phyloP scores from a whole-genome alignment of 1,140 invertebrate genomes.

The Panagrolaimus sp. region DNA sequence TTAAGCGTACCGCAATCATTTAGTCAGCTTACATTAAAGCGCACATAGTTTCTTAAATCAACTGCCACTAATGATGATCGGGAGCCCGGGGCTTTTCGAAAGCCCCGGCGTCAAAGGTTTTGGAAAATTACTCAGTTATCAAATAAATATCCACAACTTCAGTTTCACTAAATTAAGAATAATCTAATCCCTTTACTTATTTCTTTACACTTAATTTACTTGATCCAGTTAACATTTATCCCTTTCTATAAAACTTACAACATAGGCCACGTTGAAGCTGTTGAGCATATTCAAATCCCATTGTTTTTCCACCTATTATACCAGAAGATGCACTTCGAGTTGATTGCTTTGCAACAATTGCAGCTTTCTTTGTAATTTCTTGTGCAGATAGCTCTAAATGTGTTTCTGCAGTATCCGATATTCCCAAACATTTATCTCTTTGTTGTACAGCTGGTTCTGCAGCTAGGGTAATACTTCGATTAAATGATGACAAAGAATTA shows the following conservation, averaged over 20 bases:
- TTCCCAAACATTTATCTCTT: background rate
- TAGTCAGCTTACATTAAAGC: too few relatives aligned
- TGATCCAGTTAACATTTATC: background rate
- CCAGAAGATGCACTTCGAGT: background rate
- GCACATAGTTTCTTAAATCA: too few relatives aligned
- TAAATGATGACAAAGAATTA: background rate
- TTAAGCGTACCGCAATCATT: too few relatives aligned
- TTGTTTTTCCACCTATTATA: background rate
- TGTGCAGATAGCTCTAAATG: conserved; percentile 2
- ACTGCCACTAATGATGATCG: too few relatives aligned
- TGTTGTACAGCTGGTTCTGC: background rate
- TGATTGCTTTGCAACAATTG: background rate
- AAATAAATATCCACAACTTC: too few relatives aligned
- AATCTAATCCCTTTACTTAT: too few relatives aligned
- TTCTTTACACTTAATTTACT: too few relatives aligned
- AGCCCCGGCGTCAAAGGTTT: too few relatives aligned
- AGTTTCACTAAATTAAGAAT: too few relatives aligned
- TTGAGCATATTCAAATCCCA: conserved; percentile 10
- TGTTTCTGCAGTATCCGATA: background rate
- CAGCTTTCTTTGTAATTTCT: conserved; percentile 2
- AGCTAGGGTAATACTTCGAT: background rate
- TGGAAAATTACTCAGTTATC: too few relatives aligned
- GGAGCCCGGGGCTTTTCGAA: too few relatives aligned
- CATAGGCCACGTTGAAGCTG: conserved; percentile 6
- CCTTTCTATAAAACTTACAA: background rate